A percentile compares a stretch with the other conserved stretches of the same genome.
phyloP scores from a whole-genome alignment of 2,888 invertebrate species.

The Syrista parreyssii region DNA sequence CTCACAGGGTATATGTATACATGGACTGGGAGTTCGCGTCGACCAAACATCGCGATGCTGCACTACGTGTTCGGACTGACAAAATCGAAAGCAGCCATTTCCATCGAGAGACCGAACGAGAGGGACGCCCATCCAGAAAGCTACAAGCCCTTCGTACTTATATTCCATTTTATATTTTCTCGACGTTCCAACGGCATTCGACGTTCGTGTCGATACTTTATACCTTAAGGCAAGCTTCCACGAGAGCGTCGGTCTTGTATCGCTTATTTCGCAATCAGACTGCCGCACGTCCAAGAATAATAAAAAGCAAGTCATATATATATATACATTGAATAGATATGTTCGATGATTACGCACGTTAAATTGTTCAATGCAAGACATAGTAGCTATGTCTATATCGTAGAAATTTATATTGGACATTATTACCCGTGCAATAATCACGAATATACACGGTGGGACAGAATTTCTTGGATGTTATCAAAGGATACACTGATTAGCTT shows the following conservation, averaged over 20 bases:
- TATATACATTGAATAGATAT: no score
- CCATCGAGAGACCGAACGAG: conserved; percentile 21
- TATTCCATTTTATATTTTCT: conserved; percentile 28
- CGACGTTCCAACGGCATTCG: conserved; percentile 2
- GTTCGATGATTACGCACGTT: no score
- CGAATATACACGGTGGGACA: no score
- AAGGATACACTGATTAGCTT: no score
- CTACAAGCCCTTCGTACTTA: conserved; percentile 12
- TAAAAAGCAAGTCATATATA: no score
- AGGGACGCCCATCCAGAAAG: no score
- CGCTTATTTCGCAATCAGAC: conserved; percentile 30
- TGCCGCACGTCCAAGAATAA: no score
- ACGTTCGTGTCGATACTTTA: conserved; percentile 1
- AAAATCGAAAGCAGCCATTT: conserved; percentile 35
- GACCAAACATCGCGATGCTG: conserved; percentile 34
- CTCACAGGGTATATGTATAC: conserved; percentile 14
- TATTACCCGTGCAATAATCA: no score
- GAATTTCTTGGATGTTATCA: no score
- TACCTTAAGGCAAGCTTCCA: conserved; percentile 8
- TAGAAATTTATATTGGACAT: no score
- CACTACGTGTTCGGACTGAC: conserved; percentile 40
- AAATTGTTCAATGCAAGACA: no score
- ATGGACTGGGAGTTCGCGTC: conserved; percentile 23
- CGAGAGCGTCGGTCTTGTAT: conserved; percentile 2
- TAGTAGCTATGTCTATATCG: no score